Evolutionary conservation across 2,797 vertebrate genomes (phyloP), one percentile per base, ranked within the genome.

Genomic region (Borostomias antarcticus): DNA sequence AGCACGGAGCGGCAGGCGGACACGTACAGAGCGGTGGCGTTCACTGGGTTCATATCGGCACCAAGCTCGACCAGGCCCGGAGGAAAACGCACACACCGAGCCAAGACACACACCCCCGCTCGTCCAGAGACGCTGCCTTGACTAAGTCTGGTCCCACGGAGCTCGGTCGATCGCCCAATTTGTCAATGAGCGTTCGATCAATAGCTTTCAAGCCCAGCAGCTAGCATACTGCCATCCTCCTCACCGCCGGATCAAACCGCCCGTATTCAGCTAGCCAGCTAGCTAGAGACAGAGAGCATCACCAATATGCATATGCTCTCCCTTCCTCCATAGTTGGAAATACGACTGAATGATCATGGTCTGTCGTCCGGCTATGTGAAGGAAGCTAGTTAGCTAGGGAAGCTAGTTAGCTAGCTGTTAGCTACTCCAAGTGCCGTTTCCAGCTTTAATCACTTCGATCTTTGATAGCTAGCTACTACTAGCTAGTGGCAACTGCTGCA

Each of bases 1-100:
- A 98, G 93, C 88, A 97, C 95, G 82, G 96, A 94, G 86, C 96
- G 95, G 90, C 94, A 96, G 86, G 95, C 94, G 82, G 96, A 95
- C 91, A 98, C 94, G 91, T 96, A 98, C 86, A 98, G 89, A 86
- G 94, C 85, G 88, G 96, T 97, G 72, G 95, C 95, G 91, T 94
- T 96, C 76, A 94, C 94, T 51, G 96, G 95, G 93, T 97, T 97
- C 96, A 98, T 98, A 88, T 93, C 94, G 91, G 91, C 87, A 77
- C 75, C 84, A 87, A 85, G 86, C 81, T 68, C 50, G 23, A 80
- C 63, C 58, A 89, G 80, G 80, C 74, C 80, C 67, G 56, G 74
- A 40, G 71, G 65, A 68, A 19, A 75, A n/a, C n/a, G n/a, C 57
- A 79, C 80, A 76, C 69, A 74, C 68, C 69, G 37, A 7, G n/a